Conservation (phyloP, 2,797 vertebrate species). For the Astyanax mexicanus region DNA sequence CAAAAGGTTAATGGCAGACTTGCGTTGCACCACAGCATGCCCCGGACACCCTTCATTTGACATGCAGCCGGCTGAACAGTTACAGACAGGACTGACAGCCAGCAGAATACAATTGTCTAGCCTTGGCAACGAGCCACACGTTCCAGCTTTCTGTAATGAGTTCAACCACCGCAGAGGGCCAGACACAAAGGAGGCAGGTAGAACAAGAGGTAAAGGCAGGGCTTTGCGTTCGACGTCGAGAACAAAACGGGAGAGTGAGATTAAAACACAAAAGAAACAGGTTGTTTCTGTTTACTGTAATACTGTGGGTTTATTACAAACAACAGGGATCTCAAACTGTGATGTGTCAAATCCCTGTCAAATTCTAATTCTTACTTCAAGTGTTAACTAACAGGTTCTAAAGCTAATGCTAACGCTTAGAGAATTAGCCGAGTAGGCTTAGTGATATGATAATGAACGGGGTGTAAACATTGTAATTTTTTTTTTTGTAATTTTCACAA, state of each 20-base stretch:
- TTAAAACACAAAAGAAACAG: slow-evolving; percentile 1
- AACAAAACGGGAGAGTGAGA: not conserved
- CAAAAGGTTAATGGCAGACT: slow-evolving; percentile 58
- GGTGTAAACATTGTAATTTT: too few relatives aligned
- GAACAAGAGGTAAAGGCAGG: slow-evolving; percentile 24
- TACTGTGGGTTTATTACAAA: not conserved
- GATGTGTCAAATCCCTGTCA: not conserved
- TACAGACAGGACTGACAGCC: slow-evolving; percentile 51
- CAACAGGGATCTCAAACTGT: not conserved
- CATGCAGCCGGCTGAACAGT: slow-evolving; percentile 44
- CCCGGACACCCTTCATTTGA: slow-evolving; percentile 52
- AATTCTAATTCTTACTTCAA: not conserved
- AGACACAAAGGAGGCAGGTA: slow-evolving; percentile 27
- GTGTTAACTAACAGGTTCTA: too few relatives aligned
- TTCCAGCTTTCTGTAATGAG: slow-evolving; percentile 30
- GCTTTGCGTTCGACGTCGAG: not conserved
- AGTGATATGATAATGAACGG: too few relatives aligned
- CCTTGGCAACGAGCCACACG: slow-evolving; percentile 41
- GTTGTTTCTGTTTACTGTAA: not conserved
- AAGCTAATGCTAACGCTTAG: too few relatives aligned
- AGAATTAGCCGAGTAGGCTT: too few relatives aligned
- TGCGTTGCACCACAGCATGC: slow-evolving; percentile 43
- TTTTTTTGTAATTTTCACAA: too few relatives aligned
- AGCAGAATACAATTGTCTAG: slow-evolving; percentile 49
- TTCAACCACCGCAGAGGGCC: slow-evolving; percentile 34